Base-by-base conservation (phyloP, 2,888 invertebrate species). In the Tipula unca region DNA sequence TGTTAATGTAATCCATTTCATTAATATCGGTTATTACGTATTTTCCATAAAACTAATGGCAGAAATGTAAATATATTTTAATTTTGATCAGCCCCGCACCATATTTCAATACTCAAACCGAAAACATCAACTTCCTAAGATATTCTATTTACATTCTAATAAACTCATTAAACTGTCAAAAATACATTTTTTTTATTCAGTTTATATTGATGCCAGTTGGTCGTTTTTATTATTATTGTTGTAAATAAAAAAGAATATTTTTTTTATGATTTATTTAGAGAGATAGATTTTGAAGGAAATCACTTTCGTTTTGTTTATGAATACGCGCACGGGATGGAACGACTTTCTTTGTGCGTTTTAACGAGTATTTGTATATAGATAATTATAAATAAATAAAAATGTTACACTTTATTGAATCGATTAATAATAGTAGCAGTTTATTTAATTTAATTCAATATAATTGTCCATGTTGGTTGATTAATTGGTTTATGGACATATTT, bases 151-250 rank as follows among this genome's bases (percentile, higher is more conserved):
- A 69, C 69, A 25, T 69, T 69, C 69, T 69, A 69, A 69, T 69
- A 25, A 69, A 69, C 69, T 69, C 69, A 69, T 69, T 69, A 69
- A 69, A 69, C 69, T 69, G 69, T 69, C 69, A 69, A 69, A 69
- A 69, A 8, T 10, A 25, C 17, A 13, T 6, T 17, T 42, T 42
- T 42, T 35, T 39, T 69, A 69, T 69, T 10, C 25, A 69, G 25
- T 69, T 69, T 69, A 69, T 69, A 69, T 69, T 69, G 69, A 69
- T 69, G 69, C 69, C 69, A 69, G 69, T 69, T 69, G 69, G 69
- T 69, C 69, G 6, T 25, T 69, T 25, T 69, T 69, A 69, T 69
- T 69, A 69, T 69, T 69, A 69, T 69, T 69, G 69, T 69, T 69
- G 25, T 69, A 69, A 69, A 69, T 69, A 69, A 69, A 69, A 69